A percentile compares a stretch with the other conserved stretches of the same genome.
Evolutionary conservation across 2,113 vertebrate genomes (phyloP).

Genomic region (Varanus salvator): DNA sequence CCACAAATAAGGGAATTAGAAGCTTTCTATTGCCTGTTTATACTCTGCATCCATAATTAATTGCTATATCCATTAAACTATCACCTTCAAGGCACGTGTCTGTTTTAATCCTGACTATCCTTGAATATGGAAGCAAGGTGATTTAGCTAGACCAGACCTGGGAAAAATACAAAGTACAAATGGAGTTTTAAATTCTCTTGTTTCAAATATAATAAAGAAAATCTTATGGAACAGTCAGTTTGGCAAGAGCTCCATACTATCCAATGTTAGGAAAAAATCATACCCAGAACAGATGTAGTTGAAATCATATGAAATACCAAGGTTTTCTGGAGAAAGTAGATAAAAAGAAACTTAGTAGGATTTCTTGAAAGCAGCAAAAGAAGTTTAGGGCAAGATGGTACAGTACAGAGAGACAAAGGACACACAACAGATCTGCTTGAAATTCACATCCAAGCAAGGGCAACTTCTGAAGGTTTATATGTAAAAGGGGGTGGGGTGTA

Average conservation of each 20-base stretch:
- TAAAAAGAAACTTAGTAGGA: conserved; percentile 25
- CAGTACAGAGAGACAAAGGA: conserved; percentile 9
- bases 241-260: neutral
- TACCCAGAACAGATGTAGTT: conserved; percentile 10
- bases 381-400: conserved; percentile 34
- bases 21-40: no score
- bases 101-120: no score
- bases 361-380: conserved; percentile 32
- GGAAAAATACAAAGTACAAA: no score
- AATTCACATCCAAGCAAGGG: conserved; percentile 13
- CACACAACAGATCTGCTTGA: neutral
- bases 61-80: no score
- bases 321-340: conserved; percentile 37
- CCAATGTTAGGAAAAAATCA: conserved; percentile 30
- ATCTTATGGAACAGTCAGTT: neutral
- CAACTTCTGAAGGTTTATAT: conserved; percentile 1
- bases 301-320: conserved; percentile 20
- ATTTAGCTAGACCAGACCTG: no score
- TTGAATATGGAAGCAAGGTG: no score
- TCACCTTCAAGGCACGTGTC: no score
- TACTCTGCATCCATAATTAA: no score
- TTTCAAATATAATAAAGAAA: neutral
- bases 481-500: neutral
- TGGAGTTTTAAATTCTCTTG: neutral
- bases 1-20: no score